Evolutionary conservation across 2,888 invertebrate species (phyloP).

Genomic region (Agrenia bidenticulata): DNA sequence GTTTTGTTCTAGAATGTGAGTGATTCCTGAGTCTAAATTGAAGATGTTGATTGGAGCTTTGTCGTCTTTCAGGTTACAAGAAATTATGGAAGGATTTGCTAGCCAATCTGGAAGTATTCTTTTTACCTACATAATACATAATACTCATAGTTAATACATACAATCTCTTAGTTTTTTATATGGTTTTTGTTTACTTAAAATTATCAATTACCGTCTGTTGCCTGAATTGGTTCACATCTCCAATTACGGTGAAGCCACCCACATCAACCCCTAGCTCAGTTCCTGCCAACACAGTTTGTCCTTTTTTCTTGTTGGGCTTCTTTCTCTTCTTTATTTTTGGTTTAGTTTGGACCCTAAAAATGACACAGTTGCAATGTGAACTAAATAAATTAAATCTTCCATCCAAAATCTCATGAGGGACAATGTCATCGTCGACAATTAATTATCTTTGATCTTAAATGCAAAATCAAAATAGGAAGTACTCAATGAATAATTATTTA

Average conservation of each 20-base stretch:
- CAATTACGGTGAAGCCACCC: slow-evolving; percentile 68
- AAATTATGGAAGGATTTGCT: slow-evolving; percentile 73
- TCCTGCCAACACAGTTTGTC: slow-evolving; percentile 16
- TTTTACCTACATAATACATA: slow-evolving; percentile 60
- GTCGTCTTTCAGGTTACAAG: slow-evolving; percentile 67
- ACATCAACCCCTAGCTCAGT: slow-evolving; percentile 40
- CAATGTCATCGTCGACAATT: no score
- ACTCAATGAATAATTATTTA: no score
- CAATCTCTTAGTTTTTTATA: slow-evolving; percentile 11
- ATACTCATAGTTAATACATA: no score
- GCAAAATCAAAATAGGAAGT: no score
- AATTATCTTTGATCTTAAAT: no score
- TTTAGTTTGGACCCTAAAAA: neutral
- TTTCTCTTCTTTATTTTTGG: neutral
- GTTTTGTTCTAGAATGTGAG: slow-evolving; percentile 67
- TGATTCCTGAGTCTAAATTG: slow-evolving; percentile 66
- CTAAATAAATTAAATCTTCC: no score
- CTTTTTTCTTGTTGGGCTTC: slow-evolving; percentile 47
- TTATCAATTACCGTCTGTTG: slow-evolving; percentile 40
- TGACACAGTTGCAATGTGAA: no score
- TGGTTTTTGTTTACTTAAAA: no score
- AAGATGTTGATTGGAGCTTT: slow-evolving; percentile 61
- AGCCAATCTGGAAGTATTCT: slow-evolving; percentile 86
- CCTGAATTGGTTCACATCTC: slow-evolving; percentile 62
- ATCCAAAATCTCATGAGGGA: no score